Conservation (phyloP, 2,113 vertebrate genomes). For the Dasyurus viverrinus region DNA sequence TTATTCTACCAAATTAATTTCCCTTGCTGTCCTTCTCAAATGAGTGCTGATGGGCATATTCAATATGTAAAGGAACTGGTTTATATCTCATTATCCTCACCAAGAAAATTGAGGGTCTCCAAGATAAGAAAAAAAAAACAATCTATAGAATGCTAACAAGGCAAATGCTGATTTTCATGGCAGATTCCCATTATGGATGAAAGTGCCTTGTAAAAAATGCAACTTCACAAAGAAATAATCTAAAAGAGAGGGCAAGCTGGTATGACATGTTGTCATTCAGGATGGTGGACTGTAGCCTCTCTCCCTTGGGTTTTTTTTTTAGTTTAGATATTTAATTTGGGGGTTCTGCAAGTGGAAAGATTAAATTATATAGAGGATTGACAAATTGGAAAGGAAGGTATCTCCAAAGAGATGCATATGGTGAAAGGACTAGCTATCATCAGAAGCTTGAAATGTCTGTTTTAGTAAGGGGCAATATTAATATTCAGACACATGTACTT, state of each 20-base stretch:
- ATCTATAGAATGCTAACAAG: conserved; percentile 58
- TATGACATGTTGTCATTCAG: conserved; percentile 6
- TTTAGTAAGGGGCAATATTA: conserved; percentile 73
- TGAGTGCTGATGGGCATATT: conserved; percentile 44
- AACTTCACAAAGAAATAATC: conserved; percentile 55
- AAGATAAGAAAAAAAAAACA: conserved; percentile 36
- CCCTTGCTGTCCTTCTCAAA: conserved; percentile 44
- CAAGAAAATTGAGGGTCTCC: conserved; percentile 50
- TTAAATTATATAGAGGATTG: conserved; percentile 47
- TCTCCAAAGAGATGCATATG: conserved; percentile 46
- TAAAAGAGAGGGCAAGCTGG: conserved; percentile 39
- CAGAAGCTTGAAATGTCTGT: neutral
- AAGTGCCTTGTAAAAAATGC: conserved; percentile 7
- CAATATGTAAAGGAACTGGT: conserved; percentile 51
- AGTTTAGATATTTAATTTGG: conserved; percentile 55
- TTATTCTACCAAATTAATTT: conserved; percentile 63
- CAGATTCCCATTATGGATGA: conserved; percentile 52
- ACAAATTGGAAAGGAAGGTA: conserved; percentile 51
- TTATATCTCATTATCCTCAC: conserved; percentile 60
- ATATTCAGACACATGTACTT: conserved; percentile 70
- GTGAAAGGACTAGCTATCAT: conserved; percentile 52
- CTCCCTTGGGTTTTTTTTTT: conserved; percentile 48
- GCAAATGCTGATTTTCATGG: conserved; percentile 61
- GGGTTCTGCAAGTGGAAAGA: conserved; percentile 32
- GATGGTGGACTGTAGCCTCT: neutral